Evolutionary conservation across 2,113 vertebrate species (phyloP), one percentile per base, ranked within the genome.

Genomic region (Platysternon megacephalum): DNA sequence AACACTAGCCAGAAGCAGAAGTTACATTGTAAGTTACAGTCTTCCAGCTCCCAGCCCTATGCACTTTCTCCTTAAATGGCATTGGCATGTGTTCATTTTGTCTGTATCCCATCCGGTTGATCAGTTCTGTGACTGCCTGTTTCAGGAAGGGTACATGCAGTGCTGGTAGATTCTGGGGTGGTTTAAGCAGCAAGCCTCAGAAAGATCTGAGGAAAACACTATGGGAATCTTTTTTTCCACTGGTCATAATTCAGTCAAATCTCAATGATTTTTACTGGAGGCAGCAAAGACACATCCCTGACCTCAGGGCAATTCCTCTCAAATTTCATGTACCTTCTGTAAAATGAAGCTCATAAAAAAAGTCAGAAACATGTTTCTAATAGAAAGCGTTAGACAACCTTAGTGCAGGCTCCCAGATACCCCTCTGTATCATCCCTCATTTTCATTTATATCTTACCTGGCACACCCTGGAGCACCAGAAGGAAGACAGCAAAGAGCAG

Each of bases 61-160:
- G 14, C 14, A 17, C 29, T 6, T 16, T 35, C 61, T 35, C 29
- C 29, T 39, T 0, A 0, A 58, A 88, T 80, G 52, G 0, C 9
- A 1, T 7, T 88, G 32, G 2, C 53, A 29, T 76, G 16, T 1
- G 3, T 91, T 88, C 8, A 29, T 76, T 65, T 65, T 84, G 76
- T 58, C 32, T 17, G 32, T 65, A 65, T 35, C 7, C 6, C 3
- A 1, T 8, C 48, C 35, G 6, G n/a, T 8, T 35, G 26, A 2
- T 12, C 12, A 49, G 44, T 48, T 3, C 28, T 39, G 28, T 61
- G 22, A 46, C 35, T 21, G 55, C 32, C 5, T 58, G 11, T n/a
- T 79, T 28, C 24, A 28, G 4, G 49, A 55, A 85, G 29, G 2
- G 26, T 55, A 26, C 29, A 80, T 76, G 46, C 44, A 55, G 11